Base-by-base conservation (phyloP, 1,140 invertebrate genomes). In the Bacillus rossius region DNA sequence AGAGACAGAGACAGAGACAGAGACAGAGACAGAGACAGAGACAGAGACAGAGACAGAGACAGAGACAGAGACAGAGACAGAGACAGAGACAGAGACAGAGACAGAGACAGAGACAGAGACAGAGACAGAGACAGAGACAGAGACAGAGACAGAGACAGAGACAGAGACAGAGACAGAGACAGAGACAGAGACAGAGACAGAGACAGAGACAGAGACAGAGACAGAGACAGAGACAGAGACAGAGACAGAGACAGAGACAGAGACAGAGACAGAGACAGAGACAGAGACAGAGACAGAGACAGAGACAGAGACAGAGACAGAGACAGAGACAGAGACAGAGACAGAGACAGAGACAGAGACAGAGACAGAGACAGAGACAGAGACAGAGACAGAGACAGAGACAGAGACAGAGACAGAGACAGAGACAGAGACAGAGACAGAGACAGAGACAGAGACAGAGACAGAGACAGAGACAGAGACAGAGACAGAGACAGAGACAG, bases 1-100 rank as follows among this genome's bases (percentile, higher is more conserved):
- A 48, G 45, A 48, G 16, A 48, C 45, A 48, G 45, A 48, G 45
- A 48, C 45, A 48, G 45, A 48, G 45, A 48, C 45, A 48, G 45
- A 48, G 45, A 55, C n/a, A 55, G 25, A 41, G 29, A 8, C n/a
- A 41, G 16, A 55, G 52, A 55, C 16, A 16, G 52, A 55, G 29
- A 16, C 16, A 55, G 52, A 41, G 29, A 16, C 16, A 52, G 50
- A 52, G 50, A 52, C 14, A 52, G 50, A 52, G 50, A 29, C 14
- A 52, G 50, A 38, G 50, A 29, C 14, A 52, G 50, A 38, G 50
- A 48, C 8, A 48, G 8, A 48, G 45, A 48, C 8, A 48, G 8
- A 48, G 45, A 48, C 8, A 48, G 8, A 48, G 45, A 48, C 45
- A 48, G 45, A 48, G 45, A 48, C 45, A 48, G 45, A 48, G 8